phyloP scores from a whole-genome alignment of 2,888 invertebrate genomes.

The Cinara cedri region DNA sequence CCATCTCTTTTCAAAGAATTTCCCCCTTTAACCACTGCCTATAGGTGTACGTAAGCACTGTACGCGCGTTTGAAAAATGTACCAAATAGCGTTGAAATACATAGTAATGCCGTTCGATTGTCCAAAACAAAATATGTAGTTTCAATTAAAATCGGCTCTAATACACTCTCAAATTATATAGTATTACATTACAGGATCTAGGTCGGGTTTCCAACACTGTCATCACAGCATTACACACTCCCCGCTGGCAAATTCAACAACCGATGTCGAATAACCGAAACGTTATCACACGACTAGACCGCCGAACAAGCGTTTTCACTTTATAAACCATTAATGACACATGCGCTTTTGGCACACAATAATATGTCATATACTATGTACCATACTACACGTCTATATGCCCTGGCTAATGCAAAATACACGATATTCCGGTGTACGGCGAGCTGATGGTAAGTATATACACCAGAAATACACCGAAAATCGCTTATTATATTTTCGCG shows the following conservation, averaged over 20 bases:
- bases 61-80: too few relatives aligned
- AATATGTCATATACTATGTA: conserved; percentile 27
- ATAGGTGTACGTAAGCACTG: too few relatives aligned
- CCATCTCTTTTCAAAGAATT: too few relatives aligned
- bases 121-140: not conserved
- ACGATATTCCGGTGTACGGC: conserved; percentile 9
- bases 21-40: too few relatives aligned
- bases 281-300: conserved; percentile 28
- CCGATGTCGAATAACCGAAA: conserved; percentile 36
- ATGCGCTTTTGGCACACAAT: conserved; percentile 42
- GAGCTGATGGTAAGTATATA: not conserved
- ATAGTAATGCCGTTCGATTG: too few relatives aligned
- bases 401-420: conserved; percentile 30
- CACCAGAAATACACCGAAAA: conserved; percentile 39
- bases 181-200: not conserved
- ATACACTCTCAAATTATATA: too few relatives aligned
- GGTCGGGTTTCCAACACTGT: not conserved
- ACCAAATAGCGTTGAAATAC: too few relatives aligned
- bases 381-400: not conserved
- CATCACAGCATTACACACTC: not conserved
- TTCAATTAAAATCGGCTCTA: not conserved
- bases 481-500: conserved; percentile 10
- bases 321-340: conserved; percentile 42
- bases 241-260: conserved; percentile 20
- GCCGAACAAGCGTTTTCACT: conserved; percentile 57